A percentile compares a stretch with the other conserved stretches of the same genome.
These are phyloP conservation scores for Theristicus caerulescens DNA, from an alignment of 2,113 vertebrate species.

Conservation along the genomic window DNA sequence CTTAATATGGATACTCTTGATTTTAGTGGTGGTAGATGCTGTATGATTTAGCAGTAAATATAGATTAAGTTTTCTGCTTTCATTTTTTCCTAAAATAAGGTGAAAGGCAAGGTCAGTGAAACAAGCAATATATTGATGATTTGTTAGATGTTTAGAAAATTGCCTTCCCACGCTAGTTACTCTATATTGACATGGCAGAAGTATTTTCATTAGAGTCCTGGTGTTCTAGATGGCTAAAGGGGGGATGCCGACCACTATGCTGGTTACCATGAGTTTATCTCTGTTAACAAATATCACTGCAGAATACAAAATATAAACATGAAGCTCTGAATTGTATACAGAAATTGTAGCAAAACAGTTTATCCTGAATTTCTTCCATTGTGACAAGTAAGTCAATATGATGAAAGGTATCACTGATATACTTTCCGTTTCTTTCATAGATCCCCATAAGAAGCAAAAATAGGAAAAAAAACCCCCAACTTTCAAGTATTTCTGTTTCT, in stretches of 20 bases:
- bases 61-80: neutral
- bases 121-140: neutral
- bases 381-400: neutral
- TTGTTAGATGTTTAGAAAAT: neutral
- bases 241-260: fast-evolving
- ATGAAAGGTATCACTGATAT: neutral
- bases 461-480: fast-evolving
- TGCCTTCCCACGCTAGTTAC: neutral
- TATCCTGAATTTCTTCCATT: neutral
- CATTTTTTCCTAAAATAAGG: neutral
- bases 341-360: neutral
- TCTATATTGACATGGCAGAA: neutral
- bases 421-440: neutral
- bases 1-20: neutral
- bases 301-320: neutral
- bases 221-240: neutral
- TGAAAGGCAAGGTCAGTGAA: neutral
- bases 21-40: neutral
- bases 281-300: neutral
- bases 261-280: neutral
- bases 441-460: neutral
- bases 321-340: neutral
- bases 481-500: neutral
- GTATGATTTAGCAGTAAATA: neutral
- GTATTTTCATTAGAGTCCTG: neutral